A percentile compares a stretch with the other conserved stretches of the same genome.
These are phyloP conservation scores for Otolemur crassicaudatus DNA, from an alignment of 2,797 vertebrate species.

Conservation along the genomic window DNA sequence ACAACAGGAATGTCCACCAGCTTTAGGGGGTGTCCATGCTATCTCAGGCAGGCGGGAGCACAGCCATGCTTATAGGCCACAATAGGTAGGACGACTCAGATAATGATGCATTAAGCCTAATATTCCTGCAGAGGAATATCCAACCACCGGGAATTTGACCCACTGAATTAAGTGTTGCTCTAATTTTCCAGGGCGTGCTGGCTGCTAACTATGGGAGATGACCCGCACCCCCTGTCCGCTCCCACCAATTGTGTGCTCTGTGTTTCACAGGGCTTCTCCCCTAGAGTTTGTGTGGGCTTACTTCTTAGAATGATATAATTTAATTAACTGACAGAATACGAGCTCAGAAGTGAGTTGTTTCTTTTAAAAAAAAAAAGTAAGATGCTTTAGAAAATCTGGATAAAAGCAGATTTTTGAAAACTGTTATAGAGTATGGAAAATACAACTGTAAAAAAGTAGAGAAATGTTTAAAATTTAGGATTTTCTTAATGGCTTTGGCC, in stretches of 20 bases:
- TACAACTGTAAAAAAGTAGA: neutral
- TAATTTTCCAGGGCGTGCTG: neutral
- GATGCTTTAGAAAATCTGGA: neutral
- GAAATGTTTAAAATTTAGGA: neutral
- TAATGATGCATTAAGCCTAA: neutral
- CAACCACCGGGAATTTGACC: neutral
- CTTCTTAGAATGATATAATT: neutral
- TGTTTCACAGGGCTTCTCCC: neutral
- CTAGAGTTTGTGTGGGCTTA: neutral
- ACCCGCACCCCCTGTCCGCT: neutral
- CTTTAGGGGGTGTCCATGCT: neutral
- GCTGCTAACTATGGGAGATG: neutral
- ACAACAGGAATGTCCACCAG: neutral
- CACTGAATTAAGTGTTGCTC: neutral
- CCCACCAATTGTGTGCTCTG: neutral
- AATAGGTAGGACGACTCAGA: neutral
- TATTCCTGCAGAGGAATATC: neutral
- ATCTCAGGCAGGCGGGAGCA: neutral
- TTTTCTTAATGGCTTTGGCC: neutral
- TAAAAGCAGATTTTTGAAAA: neutral
- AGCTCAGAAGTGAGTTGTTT: constrained; percentile 1
- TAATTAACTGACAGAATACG: constrained; percentile 2
- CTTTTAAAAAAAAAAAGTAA: neutral
- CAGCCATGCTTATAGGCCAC: neutral
- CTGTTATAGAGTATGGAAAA: neutral